Evolutionary conservation across 2,797 vertebrate genomes (phyloP).

Genomic region (Scyliorhinus canicula): DNA sequence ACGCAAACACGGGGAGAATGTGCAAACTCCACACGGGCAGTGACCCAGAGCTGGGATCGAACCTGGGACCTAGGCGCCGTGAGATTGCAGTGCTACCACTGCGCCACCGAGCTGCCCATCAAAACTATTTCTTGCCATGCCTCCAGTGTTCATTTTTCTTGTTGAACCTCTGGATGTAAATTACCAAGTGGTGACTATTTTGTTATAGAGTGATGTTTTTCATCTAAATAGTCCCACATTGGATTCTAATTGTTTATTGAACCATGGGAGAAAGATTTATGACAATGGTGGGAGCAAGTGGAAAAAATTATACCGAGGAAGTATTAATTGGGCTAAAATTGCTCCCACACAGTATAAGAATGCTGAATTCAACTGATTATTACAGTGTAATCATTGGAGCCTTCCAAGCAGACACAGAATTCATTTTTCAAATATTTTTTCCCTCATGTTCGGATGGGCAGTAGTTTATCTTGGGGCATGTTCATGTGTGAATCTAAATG

Average conservation of each 20-base stretch:
- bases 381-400: not conserved
- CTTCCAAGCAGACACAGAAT: not conserved
- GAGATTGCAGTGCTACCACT: too few species aligned
- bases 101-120: too few species aligned
- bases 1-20: too few species aligned
- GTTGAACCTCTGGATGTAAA: not conserved
- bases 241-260: not conserved
- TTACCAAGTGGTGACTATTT: not conserved
- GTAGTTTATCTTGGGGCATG: not conserved
- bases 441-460: not conserved
- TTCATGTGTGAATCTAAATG: not conserved
- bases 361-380: not conserved
- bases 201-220: not conserved
- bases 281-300: too few species aligned
- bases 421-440: not conserved
- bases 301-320: not conserved
- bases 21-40: too few species aligned
- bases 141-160: not conserved
- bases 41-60: too few species aligned
- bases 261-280: not conserved
- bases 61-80: too few species aligned
- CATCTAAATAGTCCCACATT: not conserved
- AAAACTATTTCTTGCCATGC: too few species aligned
- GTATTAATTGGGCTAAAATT: not conserved
- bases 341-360: not conserved